A percentile compares a stretch with the other conserved stretches of the same genome.
phyloP scores from a whole-genome alignment of 2,797 vertebrate species.

The Aeoliscus strigatus region DNA sequence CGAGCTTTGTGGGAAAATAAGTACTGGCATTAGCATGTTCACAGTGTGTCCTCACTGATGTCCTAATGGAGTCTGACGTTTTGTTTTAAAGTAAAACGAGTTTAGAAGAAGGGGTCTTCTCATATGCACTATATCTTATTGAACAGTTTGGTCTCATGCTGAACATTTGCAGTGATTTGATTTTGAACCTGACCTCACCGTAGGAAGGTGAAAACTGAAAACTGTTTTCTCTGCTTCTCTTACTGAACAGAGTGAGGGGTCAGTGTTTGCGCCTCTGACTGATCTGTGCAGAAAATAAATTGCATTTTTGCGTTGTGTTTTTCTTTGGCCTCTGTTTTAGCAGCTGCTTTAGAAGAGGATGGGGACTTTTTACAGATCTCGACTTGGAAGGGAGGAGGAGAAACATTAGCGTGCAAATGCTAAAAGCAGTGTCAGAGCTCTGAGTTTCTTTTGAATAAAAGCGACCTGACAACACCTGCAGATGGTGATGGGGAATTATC shows the following conservation, averaged over 20 bases:
- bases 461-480: too few species aligned
- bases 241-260: constrained; percentile 49
- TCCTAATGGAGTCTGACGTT: too few species aligned
- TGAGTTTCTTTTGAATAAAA: too few species aligned
- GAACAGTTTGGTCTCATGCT: too few species aligned
- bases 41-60: constrained; percentile 23
- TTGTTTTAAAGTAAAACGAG: too few species aligned
- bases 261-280: constrained; percentile 15
- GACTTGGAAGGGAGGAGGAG: too few species aligned
- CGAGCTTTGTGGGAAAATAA: constrained; percentile 7
- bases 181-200: constrained; percentile 15
- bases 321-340: constrained; percentile 38
- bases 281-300: constrained; percentile 13
- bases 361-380: too few species aligned
- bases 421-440: too few species aligned
- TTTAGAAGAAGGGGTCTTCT: too few species aligned
- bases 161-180: constrained; percentile 8
- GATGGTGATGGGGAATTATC: too few species aligned
- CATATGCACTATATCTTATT: too few species aligned
- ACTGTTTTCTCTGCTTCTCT: constrained; percentile 17
- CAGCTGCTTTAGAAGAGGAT: constrained; percentile 43
- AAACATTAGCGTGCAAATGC: too few species aligned
- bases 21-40: constrained; percentile 20
- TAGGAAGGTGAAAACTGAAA: neutral
- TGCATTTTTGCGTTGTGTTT: constrained; percentile 8